Percentiles rank a stretch among this genome's conserved stretches.
Evolutionary conservation across 2,113 vertebrate species (phyloP).

Genomic region (Ceyx melanurus): DNA sequence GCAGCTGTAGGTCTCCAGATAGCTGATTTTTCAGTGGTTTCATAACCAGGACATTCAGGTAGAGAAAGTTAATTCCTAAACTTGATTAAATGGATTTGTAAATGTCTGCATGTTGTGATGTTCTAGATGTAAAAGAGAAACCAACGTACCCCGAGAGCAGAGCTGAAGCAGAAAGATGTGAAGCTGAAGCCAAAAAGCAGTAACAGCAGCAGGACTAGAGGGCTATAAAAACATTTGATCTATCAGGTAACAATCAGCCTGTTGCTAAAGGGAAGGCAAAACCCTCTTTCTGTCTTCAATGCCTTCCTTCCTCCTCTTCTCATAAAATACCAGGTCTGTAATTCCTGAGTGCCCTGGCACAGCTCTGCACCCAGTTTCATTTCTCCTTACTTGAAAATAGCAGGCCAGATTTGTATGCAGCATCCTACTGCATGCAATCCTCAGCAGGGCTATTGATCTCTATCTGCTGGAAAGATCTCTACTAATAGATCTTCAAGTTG

Average conservation of each 20-base stretch:
- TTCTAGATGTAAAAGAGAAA: background rate
- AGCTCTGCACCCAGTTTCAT: background rate
- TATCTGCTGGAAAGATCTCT: background rate
- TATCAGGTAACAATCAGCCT: background rate
- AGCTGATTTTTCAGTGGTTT: background rate
- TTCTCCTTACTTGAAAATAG: background rate
- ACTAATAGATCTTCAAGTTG: background rate
- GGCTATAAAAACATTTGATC: background rate
- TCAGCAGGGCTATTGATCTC: background rate
- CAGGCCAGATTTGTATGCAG: background rate
- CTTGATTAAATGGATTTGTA: background rate
- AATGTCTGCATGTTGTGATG: background rate
- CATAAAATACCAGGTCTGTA: background rate
- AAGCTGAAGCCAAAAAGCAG: background rate
- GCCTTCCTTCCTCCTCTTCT: background rate
- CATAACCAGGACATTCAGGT: background rate
- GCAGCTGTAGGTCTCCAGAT: background rate
- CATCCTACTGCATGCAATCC: background rate
- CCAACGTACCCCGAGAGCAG: background rate
- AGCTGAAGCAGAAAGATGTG: background rate
- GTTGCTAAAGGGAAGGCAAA: background rate
- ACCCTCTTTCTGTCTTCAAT: background rate
- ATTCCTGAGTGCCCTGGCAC: background rate
- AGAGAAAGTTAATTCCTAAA: background rate
- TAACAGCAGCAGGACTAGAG: background rate